A percentile compares a stretch with the other conserved stretches of the same genome.
phyloP scores from a whole-genome alignment of 2,888 invertebrate genomes.

The Caenorhabditis sp. region DNA sequence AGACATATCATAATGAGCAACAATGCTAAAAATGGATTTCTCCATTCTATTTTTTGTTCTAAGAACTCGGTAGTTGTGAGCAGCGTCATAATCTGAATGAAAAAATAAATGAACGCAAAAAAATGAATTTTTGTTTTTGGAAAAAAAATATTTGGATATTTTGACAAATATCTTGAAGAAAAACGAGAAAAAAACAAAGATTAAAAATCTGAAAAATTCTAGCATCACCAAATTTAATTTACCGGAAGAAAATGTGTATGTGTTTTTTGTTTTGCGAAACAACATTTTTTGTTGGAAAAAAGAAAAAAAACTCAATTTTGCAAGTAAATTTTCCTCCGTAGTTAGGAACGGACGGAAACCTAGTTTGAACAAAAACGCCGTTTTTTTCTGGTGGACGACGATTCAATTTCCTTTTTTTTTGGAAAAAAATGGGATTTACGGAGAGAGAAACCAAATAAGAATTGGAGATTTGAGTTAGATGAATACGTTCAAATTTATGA shows the following conservation, averaged over 20 bases:
- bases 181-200: too few relatives aligned
- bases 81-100: not conserved
- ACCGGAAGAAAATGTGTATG: not conserved
- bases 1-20: constrained; percentile 86
- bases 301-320: not conserved
- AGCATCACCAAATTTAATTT: not conserved
- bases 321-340: not conserved
- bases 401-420: not conserved
- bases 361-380: not conserved
- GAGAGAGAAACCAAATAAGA: not conserved
- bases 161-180: too few relatives aligned
- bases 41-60: constrained; percentile 51
- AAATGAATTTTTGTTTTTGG: not conserved
- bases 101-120: not conserved
- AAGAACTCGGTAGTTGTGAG: not conserved
- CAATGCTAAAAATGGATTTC: constrained; percentile 75
- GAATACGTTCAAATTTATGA: too few relatives aligned
- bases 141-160: not conserved
- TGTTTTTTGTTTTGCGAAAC: not conserved
- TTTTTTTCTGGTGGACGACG: not conserved
- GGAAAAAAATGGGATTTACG: not conserved
- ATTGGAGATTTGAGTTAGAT: not conserved
- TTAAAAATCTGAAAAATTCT: too few relatives aligned
- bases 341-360: too few relatives aligned
- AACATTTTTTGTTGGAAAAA: not conserved